These are phyloP conservation scores for Branchipolynoe longqiensis DNA, from an alignment of 2,888 invertebrate genomes.

Conservation along the genomic window DNA sequence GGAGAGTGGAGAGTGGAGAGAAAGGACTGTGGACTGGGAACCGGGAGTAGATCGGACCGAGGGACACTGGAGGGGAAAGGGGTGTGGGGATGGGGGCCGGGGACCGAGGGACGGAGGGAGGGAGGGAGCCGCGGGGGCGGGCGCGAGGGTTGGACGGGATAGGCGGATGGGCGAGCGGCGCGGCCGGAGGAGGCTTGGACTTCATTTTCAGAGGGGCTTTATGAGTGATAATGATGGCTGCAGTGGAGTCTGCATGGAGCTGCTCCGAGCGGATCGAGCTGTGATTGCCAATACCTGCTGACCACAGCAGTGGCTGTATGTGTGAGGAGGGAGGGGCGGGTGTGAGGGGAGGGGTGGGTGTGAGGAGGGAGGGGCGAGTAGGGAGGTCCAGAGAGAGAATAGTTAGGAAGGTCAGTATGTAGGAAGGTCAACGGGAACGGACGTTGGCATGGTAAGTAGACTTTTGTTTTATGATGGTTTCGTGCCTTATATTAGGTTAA, in stretches of 20 bases:
- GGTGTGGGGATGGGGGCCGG: not conserved
- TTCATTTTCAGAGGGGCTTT: slow-evolving; percentile 56
- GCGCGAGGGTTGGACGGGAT: not conserved
- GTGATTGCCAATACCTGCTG: slow-evolving; percentile 26
- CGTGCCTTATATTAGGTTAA: no score
- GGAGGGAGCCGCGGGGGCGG: no score
- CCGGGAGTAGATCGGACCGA: no score
- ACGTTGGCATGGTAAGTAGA: no score
- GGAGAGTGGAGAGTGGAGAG: no score
- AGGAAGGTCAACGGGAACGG: no score
- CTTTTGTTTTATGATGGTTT: no score
- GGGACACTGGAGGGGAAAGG: slow-evolving; percentile 15
- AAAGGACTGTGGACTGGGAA: no score
- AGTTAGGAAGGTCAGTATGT: no score
- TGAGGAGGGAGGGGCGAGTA: no score
- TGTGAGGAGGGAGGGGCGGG: not conserved
- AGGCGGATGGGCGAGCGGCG: not conserved
- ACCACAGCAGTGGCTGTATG: slow-evolving; percentile 17
- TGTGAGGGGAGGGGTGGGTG: not conserved
- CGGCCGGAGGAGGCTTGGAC: not conserved
- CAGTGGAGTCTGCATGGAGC: not conserved
- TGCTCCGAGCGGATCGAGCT: not conserved
- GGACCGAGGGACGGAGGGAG: slow-evolving; percentile 18
- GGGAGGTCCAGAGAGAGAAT: no score
- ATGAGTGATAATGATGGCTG: slow-evolving; percentile 45